Base-by-base conservation (phyloP, 2,113 vertebrate genomes). In the Zosterops lateralis region DNA sequence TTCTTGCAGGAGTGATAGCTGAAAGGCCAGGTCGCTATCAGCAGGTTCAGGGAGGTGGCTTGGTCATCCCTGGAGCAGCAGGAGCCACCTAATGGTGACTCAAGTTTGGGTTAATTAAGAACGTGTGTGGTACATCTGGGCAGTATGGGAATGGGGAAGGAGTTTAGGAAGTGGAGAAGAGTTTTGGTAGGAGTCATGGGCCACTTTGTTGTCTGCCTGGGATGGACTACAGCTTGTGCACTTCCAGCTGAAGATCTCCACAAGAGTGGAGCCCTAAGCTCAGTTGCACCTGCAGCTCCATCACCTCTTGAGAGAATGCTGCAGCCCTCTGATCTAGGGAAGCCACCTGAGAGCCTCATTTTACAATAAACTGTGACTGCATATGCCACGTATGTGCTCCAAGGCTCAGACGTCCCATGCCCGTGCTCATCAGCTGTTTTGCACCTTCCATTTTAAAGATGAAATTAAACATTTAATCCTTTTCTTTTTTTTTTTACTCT, bases 301-400 rank as follows among this genome's bases (percentile, higher is more conserved):
- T 36, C 48, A 44, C 26, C 34, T 62, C 64, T 62, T 44, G 44
- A 81, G 38, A 84, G 74, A 38, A 44, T 60, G 45, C 31, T 65
- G 48, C 53, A 74, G 68, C 47, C 25, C 31, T 84, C 48, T 25
- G 60, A 48, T 65, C 12, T 8, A 40, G n/a, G 20, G n/a, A 70
- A 36, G 42, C 16, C 1, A 2, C 31, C 18, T 57, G 57, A 15
- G 44, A 75, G 12, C 1, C 7, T 40, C 2, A 1, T 78, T 87
- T 84, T 81, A 45, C 51, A 68, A 14, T 40, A 81, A 74, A 21
- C 10, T 62, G 17, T 18, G 50, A 48, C 25, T 50, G 17, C 6
- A 2, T 34, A 28, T 1, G 7, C 19, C 38, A 51, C 18, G 6
- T 12, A 31, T 3, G 0, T 38, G 20, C 32, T 62, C 21, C 60